These are phyloP conservation scores for Eilema caniola DNA, from an alignment of 2,888 invertebrate species.

Conservation along the genomic window DNA sequence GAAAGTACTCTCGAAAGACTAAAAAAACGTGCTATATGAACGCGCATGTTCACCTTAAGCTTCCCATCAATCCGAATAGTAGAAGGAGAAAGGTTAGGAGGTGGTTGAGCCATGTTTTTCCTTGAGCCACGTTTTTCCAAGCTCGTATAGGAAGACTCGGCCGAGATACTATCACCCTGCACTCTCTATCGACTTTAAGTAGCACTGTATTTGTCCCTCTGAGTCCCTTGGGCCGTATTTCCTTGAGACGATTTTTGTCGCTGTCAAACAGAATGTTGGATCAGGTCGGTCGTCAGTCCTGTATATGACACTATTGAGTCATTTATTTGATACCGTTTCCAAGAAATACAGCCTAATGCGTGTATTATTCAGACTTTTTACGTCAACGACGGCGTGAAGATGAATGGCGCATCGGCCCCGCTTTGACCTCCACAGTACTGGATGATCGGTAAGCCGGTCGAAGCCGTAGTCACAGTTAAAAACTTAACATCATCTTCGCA, in stretches of 20 bases:
- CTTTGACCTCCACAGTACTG: not conserved
- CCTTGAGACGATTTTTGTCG: not conserved
- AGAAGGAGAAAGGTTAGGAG: too few relatives aligned
- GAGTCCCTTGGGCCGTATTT: not conserved
- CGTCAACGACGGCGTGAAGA: not conserved
- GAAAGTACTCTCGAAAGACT: too few relatives aligned
- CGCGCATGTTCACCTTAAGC: too few relatives aligned
- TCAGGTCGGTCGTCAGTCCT: not conserved
- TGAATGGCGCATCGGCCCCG: not conserved
- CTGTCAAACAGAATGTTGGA: too few relatives aligned
- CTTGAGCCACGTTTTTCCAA: too few relatives aligned
- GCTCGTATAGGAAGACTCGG: too few relatives aligned
- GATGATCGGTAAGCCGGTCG: not conserved
- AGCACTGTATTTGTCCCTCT: too few relatives aligned
- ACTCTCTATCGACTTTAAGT: too few relatives aligned
- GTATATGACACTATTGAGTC: not conserved
- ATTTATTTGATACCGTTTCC: not conserved
- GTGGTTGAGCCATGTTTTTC: too few relatives aligned
- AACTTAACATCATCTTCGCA: not conserved
- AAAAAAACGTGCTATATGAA: too few relatives aligned
- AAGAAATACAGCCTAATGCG: not conserved
- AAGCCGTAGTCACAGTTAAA: not conserved
- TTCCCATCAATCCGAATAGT: too few relatives aligned
- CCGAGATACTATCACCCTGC: too few relatives aligned
- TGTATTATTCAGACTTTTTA: not conserved